Percentiles rank a stretch among this genome's conserved stretches.
phyloP scores from a whole-genome alignment of 2,797 vertebrate species.

The Holocentrus rufus region DNA sequence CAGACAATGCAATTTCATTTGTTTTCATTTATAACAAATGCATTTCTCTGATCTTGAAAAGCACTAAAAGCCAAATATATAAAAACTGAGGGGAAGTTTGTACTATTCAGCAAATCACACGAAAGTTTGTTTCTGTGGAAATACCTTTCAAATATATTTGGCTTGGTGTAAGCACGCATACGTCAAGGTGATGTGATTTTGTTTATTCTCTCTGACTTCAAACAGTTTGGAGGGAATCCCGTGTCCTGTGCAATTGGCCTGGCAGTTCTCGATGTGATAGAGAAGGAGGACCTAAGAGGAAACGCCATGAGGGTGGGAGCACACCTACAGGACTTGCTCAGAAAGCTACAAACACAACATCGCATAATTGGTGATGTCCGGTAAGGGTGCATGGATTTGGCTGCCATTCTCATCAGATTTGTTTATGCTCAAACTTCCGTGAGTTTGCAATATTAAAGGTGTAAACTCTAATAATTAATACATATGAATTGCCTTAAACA shows the following conservation, averaged over 20 bases:
- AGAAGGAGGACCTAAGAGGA: conserved; percentile 87
- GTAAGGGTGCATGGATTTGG: conserved; percentile 69
- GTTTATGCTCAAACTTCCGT: no score
- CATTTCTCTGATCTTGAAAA: no score
- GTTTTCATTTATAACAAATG: no score
- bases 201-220: background rate
- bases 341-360: conserved; percentile 85
- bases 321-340: conserved; percentile 84
- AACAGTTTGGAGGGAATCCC: conserved; percentile 93
- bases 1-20: no score
- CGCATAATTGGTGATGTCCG: conserved; percentile 91
- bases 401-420: background rate
- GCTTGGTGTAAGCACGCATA: background rate
- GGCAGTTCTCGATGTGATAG: conserved; percentile 90
- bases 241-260: conserved; percentile 93
- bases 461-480: no score
- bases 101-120: background rate
- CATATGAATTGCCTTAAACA: no score
- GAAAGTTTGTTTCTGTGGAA: background rate
- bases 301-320: conserved; percentile 86
- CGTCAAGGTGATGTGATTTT: background rate
- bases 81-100: no score
- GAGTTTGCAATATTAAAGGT: no score
- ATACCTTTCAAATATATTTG: background rate
- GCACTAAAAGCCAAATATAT: no score